Base-by-base conservation (phyloP, 1,140 invertebrate species). In the Pseudomyrmex sp. region DNA sequence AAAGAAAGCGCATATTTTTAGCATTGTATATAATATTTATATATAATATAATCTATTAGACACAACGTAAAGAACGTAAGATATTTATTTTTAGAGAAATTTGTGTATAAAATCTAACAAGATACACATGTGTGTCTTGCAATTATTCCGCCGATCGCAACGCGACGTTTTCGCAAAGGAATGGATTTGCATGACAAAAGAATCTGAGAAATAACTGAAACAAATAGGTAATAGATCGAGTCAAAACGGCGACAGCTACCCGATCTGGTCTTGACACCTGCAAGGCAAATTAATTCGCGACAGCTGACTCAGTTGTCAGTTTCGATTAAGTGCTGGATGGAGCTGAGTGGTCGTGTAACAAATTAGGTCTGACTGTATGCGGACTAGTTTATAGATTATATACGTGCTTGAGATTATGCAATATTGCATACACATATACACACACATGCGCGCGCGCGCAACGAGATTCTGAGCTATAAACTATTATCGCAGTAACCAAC, bases 211-310 rank as follows among this genome's bases (percentile, higher is more conserved):
- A 59, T 44, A 52, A 59, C 48, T 61, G 18, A 56, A 18, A 1
- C 35, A 13, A 46, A 26, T 58, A 15, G 9, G 12, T 50, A 74
- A 59, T 63, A 63, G 74, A 46, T 58, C 26, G 46, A 54, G 62
- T 52, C 23, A 69, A 26, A 74, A 35, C 56, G 74, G 52, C 44
- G 74, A 59, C 65, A 59, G 13, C 23, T 48, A 9, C 4, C 4
- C 35, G 56, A 8, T 1, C 86, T 91, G 91, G 85, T 82, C 83
- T 85, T 91, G 91, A 91, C 91, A 90, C 82, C 85, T 85, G 88
- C 82, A 83, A 91, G 87, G 90, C 80, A 91, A 92, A 92, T 92
- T 92, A 92, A 92, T 92, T 89, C 87, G 84, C 91, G 90, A 91
- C 91, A 92, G 91, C 91, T 92, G 91, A 90, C 91, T 90, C 90